These are phyloP conservation scores for Drosophila insularis DNA, from an alignment of 1,140 invertebrate genomes.

Conservation along the genomic window DNA sequence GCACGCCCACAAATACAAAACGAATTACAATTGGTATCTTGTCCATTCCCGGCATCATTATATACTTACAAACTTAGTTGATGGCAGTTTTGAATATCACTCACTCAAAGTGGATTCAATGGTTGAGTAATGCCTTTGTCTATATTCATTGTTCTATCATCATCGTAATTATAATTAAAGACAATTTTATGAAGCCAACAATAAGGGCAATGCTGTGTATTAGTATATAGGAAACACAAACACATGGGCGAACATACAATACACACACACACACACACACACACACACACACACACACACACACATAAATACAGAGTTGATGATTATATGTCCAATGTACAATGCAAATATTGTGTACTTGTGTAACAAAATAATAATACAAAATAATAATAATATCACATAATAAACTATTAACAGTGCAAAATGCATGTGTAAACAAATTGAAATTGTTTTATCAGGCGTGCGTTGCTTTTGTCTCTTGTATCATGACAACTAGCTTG, in stretches of 20 bases:
- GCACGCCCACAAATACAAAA: neutral
- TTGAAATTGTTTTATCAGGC: slow-evolving; percentile 69
- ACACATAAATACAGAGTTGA: neutral
- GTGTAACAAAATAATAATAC: slow-evolving; percentile 19
- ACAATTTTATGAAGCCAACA: slow-evolving; percentile 13
- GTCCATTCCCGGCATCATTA: neutral
- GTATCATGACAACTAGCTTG: slow-evolving; percentile 49
- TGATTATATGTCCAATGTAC: neutral
- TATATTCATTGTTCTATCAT: slow-evolving; percentile 17
- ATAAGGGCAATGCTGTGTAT: slow-evolving; percentile 31
- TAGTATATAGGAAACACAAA: slow-evolving; percentile 36
- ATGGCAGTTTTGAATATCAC: neutral
- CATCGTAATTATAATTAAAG: slow-evolving; percentile 20
- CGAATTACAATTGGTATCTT: slow-evolving; percentile 3
- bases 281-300: neutral
- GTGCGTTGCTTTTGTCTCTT: slow-evolving; percentile 46
- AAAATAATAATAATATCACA: slow-evolving; percentile 53
- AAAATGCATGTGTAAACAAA: slow-evolving; percentile 58
- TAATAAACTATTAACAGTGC: slow-evolving; percentile 64
- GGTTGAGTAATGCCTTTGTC: slow-evolving; percentile 14
- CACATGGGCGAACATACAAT: too few species aligned
- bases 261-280: too few species aligned
- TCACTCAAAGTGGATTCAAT: slow-evolving; percentile 8
- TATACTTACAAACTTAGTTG: neutral
- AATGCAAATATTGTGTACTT: slow-evolving; percentile 17